Conservation (phyloP, 1,140 invertebrate genomes). For the Periplaneta americana region DNA sequence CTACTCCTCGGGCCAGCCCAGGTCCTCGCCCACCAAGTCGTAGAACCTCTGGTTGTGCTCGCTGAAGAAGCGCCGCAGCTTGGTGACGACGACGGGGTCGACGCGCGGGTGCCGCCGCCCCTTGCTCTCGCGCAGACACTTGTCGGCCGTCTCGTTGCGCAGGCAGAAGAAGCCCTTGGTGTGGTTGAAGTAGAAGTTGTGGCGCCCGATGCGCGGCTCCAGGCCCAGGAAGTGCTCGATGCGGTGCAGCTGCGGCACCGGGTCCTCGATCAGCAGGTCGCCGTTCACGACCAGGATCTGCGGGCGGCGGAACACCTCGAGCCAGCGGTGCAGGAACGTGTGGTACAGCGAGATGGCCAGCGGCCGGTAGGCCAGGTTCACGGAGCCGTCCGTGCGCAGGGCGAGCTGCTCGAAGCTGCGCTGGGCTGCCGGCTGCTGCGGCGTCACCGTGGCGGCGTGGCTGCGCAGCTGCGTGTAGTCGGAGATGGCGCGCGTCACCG, state of each 20-base stretch:
- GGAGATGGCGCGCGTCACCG: conserved; percentile 91
- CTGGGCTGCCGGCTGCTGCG: conserved; percentile 24
- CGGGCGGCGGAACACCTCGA: conserved; percentile 75
- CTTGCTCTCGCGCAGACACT: conserved; percentile 93
- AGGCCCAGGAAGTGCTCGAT: conserved; percentile 85
- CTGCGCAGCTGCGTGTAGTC: conserved; percentile 88
- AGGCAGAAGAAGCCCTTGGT: conserved; percentile 97
- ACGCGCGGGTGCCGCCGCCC: conserved; percentile 89
- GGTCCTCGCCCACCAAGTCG: conserved; percentile 84
- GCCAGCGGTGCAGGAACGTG: conserved; percentile 74
- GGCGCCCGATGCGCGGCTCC: conserved; percentile 67
- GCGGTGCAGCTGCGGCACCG: conserved; percentile 80
- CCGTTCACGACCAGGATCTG: conserved; percentile 95
- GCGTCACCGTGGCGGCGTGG: conserved; percentile 60
- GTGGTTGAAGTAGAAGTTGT: conserved; percentile 95
- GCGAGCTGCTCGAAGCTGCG: conserved; percentile 78
- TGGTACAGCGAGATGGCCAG: conserved; percentile 83
- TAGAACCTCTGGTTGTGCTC: conserved; percentile 96
- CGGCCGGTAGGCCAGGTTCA: conserved; percentile 72
- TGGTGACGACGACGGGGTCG: conserved; percentile 74
- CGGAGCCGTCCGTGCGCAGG: conserved; percentile 68
- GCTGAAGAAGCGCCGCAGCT: conserved; percentile 85
- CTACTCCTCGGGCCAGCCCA: conserved; percentile 83
- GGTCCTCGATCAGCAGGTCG: conserved; percentile 91
- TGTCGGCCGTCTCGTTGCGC: conserved; percentile 74